A percentile compares a stretch with the other conserved stretches of the same genome.
phyloP scores from a whole-genome alignment of 2,797 vertebrate species.

The Melanotaenia trifasciata region DNA sequence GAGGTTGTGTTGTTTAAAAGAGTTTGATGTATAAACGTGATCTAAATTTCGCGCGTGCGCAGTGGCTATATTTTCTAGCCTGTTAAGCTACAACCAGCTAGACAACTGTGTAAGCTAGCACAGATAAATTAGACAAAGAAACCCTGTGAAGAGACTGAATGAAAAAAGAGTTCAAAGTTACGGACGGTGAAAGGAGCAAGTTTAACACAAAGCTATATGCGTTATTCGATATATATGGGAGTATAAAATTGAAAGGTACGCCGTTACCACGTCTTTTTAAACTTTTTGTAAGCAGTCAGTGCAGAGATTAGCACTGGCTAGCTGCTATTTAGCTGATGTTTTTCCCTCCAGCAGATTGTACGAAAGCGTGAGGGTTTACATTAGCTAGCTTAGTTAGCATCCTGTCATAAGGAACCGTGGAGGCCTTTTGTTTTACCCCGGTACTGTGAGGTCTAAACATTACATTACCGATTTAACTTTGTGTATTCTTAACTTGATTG shows the following conservation, averaged over 20 bases:
- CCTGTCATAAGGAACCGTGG: constrained; percentile 44
- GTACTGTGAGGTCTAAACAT: constrained; percentile 29
- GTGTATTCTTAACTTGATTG: constrained; percentile 12
- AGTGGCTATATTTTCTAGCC: constrained; percentile 52
- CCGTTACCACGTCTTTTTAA: constrained; percentile 75
- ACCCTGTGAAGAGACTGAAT: constrained; percentile 70
- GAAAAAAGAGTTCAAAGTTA: constrained; percentile 70
- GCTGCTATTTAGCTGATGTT: constrained; percentile 72
- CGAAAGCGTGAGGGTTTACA: constrained; percentile 53
- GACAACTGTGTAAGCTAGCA: constrained; percentile 79
- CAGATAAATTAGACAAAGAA: constrained; percentile 82
- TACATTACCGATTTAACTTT: constrained; percentile 30
- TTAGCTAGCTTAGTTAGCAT: constrained; percentile 72
- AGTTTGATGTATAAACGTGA: constrained; percentile 32
- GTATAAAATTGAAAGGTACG: constrained; percentile 85
- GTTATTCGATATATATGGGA: constrained; percentile 74
- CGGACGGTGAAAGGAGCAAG: constrained; percentile 66
- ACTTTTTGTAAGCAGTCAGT: constrained; percentile 76
- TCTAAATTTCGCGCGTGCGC: constrained; percentile 68
- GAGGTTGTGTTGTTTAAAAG: constrained; percentile 27
- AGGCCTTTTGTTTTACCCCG: constrained; percentile 74
- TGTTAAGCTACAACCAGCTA: constrained; percentile 68
- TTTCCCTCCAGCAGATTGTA: constrained; percentile 51
- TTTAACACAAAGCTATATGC: constrained; percentile 71
- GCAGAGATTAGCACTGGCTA: constrained; percentile 72